Base-by-base conservation (phyloP, 2,888 invertebrate genomes). In the Uloborus plumipes region DNA sequence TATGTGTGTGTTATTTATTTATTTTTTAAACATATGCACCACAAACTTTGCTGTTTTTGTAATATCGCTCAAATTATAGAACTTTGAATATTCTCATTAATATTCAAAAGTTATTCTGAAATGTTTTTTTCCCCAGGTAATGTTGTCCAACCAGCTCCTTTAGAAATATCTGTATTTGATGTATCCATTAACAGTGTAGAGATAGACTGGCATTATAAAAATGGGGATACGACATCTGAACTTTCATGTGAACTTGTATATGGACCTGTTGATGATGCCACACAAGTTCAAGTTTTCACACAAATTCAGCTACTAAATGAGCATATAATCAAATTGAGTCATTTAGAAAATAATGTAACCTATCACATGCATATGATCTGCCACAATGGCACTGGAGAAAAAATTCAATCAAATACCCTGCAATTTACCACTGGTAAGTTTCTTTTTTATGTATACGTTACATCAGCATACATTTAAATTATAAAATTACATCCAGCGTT, bases 281-380 rank as follows among this genome's bases (percentile, higher is more conserved):
- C 73, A 14, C 80, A 84, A 66, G 81, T 84, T 31, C 69, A 84
- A 65, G 81, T 84, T 22, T 81, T 76, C 31, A 69, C 84, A 20
- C 64, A 66, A 16, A 75, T 84, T 49, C 80, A 69, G 18, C 47
- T 84, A 47, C 31, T 72, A 47, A 65, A 80, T 22, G 81, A 78
- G 22, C 80, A 84, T 31, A 64, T 81, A 26, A 81, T 84, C 31
- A 76, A 74, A 59, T 50, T 84, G 7, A 72, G 51, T 20, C 71
- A 75, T 47, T 58, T 84, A 62, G 70, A 77, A 58, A 76, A 76
- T 58, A 84, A 84, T 76, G 77, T 84, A 20, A 84, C 84, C 4
- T 84, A 84, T 59, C 84, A 80, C 51, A 73, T 84, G 73, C 77
- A 84, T 22, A 84, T 84, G 84, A 59, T 84, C 16, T 84, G 84